Base-by-base conservation (phyloP, 2,888 invertebrate species). In the Eilema sororculum region DNA sequence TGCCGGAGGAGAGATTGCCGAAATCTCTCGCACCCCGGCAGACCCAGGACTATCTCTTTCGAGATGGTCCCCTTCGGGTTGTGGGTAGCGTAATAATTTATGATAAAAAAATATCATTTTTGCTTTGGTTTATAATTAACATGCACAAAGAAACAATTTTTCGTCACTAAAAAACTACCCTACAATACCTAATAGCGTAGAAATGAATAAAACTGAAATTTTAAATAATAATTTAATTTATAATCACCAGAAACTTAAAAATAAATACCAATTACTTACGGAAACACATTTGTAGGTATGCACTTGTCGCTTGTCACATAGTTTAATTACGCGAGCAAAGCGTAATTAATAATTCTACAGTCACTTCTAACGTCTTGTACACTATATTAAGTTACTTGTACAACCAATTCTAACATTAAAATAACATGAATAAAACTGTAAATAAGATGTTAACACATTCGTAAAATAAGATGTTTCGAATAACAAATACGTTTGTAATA, bases 401-500 rank as follows among this genome's bases (percentile, higher is more conserved):
- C 66, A 28, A 41, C 5, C 65, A 56, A 52, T 22, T 52, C 24
- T 10, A 56, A 66, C 65, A 69, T 77, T 72, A 58, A 73, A 69
- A 81, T 71, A 75, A 74, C 71, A 71, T 79, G 75, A 81, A 79
- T 78, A 81, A 76, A 56, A 25, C 71, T 56, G 28, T 68, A 73
- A 79, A 78, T 78, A 73, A 78, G 73, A 76, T 81, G 72, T 71
- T 62, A 72, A 79, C 69, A 66, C 46, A 73, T 75, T 79, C 71
- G 73, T 79, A 68, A 68, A 76, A 78, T 70, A 81, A 68, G 74
- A 72, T 72, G 64, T 81, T 76, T 24, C 63, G 70, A 65, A 78
- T 79, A 81, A 81, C 76, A 76, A 76, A 74, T 73, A 72, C 65
- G 41, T 68, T 81, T 67, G n/a, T 62, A 58, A 70, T 70, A 62